A percentile compares a stretch with the other conserved stretches of the same genome.
phyloP scores from a whole-genome alignment of 2,797 vertebrate genomes.

The Tokudaia tokunoshimensis region DNA sequence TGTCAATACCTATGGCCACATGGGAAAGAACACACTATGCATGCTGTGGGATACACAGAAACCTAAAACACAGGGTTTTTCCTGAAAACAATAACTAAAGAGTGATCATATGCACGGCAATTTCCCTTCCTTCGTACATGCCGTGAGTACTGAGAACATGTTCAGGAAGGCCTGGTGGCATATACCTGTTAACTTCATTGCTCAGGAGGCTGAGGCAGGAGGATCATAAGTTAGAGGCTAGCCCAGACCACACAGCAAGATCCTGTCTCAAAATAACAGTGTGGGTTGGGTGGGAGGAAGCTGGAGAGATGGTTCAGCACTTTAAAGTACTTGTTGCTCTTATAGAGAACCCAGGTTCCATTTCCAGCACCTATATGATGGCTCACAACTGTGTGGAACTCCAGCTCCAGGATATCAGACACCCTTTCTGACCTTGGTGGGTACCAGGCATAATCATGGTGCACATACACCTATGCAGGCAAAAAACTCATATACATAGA shows the following conservation, averaged over 20 bases:
- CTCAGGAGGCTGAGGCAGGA: not conserved
- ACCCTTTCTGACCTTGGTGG: not conserved
- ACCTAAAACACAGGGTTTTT: constrained; percentile 14
- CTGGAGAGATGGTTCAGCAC: not conserved
- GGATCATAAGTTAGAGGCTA: not conserved
- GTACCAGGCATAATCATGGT: not conserved
- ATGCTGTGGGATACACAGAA: not conserved
- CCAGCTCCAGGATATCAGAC: not conserved
- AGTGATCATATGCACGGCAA: not conserved
- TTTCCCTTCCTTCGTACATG: not conserved
- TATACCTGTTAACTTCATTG: not conserved
- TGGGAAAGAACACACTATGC: not conserved
- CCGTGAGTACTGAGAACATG: not conserved
- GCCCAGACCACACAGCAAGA: not conserved
- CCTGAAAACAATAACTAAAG: not conserved
- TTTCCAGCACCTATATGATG: not conserved
- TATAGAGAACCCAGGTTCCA: not conserved
- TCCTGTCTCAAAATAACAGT: not conserved
- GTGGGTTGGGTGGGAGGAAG: not conserved
- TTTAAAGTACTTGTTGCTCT: not conserved
- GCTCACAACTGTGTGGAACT: not conserved
- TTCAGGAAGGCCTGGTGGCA: not conserved
- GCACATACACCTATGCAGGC: not conserved
- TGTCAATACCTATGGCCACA: not conserved
- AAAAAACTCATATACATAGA: not conserved